Base-by-base conservation (phyloP, 2,888 invertebrate genomes). In the Drosophila anomalipes region DNA sequence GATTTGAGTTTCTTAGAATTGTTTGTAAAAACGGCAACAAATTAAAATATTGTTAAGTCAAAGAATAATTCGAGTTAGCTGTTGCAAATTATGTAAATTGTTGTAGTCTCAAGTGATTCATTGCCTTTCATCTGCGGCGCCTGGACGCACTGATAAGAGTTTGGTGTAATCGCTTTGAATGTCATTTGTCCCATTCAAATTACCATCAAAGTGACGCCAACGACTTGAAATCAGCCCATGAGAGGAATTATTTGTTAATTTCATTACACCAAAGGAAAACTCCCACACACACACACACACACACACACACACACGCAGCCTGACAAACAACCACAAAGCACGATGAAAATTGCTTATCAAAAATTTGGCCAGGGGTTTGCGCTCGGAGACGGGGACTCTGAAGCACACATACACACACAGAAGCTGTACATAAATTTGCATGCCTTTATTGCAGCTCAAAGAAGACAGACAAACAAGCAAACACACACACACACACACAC, bases 181-280 rank as follows among this genome's bases (percentile, higher is more conserved):
- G 74, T 60, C 86, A 79, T 80, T 86, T 75, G 61, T 66, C 60
- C 80, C 81, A 88, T 80, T 88, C 69, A 91, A 87, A 91, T 90
- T 87, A 81, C 77, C 83, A 88, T 88, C 83, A 90, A 90, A 87
- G 85, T 74, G 76, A 77, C 69, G 77, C 70, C 72, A 80, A 63
- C 72, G 70, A 77, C 79, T 66, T 56, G 68, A 56, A 75, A 73
- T 73, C 71, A 69, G 72, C 73, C 70, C 73, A 72, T 57, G 75
- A 77, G 81, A 63, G 69, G 74, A 85, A 86, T 86, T 84, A 91
- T 86, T 90, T 91, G 90, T 85, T 87, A 91, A 87, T 91, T 91
- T 87, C 77, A 91, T 90, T 82, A 82, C 68, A 69, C 60, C 53
- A 74, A 70, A 60, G 64, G 28, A 51, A 59, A 35, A 62, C 70